These are phyloP conservation scores for Arbacia lixula DNA, from an alignment of 53 echinoderm and acorn worm genomes.

Conservation along the genomic window DNA sequence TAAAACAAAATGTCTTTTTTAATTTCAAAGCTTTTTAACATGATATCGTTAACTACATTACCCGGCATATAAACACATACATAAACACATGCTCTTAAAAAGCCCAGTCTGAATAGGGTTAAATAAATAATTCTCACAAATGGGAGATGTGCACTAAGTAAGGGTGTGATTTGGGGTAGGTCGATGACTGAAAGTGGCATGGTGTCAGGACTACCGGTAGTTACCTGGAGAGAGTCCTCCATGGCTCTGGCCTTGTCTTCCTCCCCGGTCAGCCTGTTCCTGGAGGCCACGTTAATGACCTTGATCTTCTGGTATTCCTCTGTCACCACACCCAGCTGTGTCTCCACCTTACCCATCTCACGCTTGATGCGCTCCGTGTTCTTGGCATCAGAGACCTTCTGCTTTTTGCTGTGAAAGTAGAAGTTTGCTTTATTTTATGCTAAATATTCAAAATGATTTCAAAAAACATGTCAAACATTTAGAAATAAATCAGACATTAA, in stretches of 20 bases:
- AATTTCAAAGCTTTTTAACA: too few species aligned
- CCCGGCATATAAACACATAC: too few species aligned
- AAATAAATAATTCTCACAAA: too few species aligned
- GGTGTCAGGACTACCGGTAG: not conserved
- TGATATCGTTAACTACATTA: too few species aligned
- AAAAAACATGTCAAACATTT: not conserved
- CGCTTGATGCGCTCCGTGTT: slow-evolving; percentile 90
- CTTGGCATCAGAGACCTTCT: slow-evolving; percentile 87
- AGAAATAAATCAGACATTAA: not conserved
- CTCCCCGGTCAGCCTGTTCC: slow-evolving; percentile 73
- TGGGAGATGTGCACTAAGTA: too few species aligned
- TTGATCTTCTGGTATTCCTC: slow-evolving; percentile 88
- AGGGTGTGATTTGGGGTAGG: too few species aligned
- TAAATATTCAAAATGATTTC: too few species aligned
- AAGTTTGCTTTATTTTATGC: too few species aligned
- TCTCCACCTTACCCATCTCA: slow-evolving; percentile 92
- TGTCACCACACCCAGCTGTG: slow-evolving; percentile 75
- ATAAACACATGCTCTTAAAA: too few species aligned
- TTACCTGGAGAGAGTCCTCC: slow-evolving; percentile 90
- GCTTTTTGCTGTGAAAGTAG: slow-evolving; percentile 69
- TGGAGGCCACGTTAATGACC: slow-evolving; percentile 77
- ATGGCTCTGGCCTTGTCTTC: slow-evolving; percentile 78
- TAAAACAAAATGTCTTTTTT: too few species aligned
- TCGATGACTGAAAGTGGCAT: not conserved
- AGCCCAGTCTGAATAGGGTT: too few species aligned